phyloP scores from a whole-genome alignment of 2,797 vertebrate genomes.

The Manis crassicaudata region DNA sequence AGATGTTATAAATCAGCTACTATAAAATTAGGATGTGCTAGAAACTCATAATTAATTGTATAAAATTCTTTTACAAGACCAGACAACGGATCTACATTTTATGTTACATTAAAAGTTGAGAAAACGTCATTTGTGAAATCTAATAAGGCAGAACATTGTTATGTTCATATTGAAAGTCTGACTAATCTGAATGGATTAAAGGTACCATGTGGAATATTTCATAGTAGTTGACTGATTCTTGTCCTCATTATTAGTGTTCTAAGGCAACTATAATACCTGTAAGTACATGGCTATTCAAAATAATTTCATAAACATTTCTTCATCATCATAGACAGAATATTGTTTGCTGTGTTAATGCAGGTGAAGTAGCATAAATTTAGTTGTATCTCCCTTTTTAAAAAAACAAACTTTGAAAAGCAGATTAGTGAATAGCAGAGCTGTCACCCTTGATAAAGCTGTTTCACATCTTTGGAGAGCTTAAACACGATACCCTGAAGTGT shows the following conservation, averaged over 20 bases:
- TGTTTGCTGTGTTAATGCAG: conserved; percentile 58
- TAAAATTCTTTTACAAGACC: conserved; percentile 72
- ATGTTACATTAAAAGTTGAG: conserved; percentile 77
- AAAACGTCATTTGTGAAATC: conserved; percentile 71
- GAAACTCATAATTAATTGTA: conserved; percentile 75
- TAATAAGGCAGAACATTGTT: conserved; percentile 71
- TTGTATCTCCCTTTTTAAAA: conserved; percentile 59
- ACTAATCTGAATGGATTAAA: conserved; percentile 77
- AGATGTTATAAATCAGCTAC: conserved; percentile 55
- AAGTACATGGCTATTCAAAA: conserved; percentile 68
- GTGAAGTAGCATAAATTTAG: conserved; percentile 60
- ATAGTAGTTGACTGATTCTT: conserved; percentile 70
- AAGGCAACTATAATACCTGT: conserved; percentile 61
- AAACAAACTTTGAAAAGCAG: conserved; percentile 60
- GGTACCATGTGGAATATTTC: conserved; percentile 70
- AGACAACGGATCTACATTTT: conserved; percentile 70
- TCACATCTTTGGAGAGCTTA: conserved; percentile 88
- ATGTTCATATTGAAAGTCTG: conserved; percentile 69
- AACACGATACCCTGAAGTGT: conserved; percentile 86
- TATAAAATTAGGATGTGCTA: conserved; percentile 72
- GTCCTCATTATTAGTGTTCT: conserved; percentile 70
- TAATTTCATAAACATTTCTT: conserved; percentile 69
- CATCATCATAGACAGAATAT: conserved; percentile 45
- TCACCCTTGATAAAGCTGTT: conserved; percentile 82
- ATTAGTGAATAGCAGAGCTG: conserved; percentile 80